A percentile compares a stretch with the other conserved stretches of the same genome.
Evolutionary conservation across 2,888 invertebrate genomes (phyloP).

Genomic region (Thymelicus acteon): DNA sequence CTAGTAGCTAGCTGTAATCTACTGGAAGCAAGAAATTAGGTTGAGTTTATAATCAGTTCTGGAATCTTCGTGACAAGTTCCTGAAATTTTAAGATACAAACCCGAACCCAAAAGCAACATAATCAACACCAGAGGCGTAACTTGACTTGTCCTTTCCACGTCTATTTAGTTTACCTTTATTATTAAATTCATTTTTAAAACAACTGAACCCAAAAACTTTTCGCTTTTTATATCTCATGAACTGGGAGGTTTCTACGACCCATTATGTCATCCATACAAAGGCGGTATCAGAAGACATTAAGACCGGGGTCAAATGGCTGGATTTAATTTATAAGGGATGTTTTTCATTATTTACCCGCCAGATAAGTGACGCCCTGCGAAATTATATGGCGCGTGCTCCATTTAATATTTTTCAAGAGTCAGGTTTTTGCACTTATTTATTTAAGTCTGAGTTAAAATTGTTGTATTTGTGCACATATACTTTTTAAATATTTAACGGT

Average conservation of each 20-base stretch:
- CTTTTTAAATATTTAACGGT: no score
- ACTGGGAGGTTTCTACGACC: conserved; percentile 3
- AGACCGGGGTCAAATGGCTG: conserved; percentile 42
- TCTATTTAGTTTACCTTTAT: no score
- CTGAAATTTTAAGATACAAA: no score
- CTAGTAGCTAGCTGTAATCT: no score
- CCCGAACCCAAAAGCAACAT: no score
- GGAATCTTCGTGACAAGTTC: no score
- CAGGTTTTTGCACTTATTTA: conserved; percentile 37
- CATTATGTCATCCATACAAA: conserved; percentile 23
- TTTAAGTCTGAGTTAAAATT: not conserved
- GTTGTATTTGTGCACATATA: no score
- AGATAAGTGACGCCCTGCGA: conserved; percentile 49
- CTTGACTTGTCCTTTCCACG: no score
- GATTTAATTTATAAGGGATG: conserved; percentile 61
- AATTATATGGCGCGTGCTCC: conserved; percentile 43
- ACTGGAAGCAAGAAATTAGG: no score
- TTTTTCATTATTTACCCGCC: conserved; percentile 60
- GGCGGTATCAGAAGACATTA: conserved; percentile 36
- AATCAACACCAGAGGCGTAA: no score
- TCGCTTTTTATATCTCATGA: not conserved
- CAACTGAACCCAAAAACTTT: not conserved
- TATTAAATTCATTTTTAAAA: not conserved
- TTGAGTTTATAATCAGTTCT: no score
- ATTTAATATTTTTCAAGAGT: conserved; percentile 39